Base-by-base conservation (phyloP, 1,140 invertebrate species). In the Drosophila cardini region DNA sequence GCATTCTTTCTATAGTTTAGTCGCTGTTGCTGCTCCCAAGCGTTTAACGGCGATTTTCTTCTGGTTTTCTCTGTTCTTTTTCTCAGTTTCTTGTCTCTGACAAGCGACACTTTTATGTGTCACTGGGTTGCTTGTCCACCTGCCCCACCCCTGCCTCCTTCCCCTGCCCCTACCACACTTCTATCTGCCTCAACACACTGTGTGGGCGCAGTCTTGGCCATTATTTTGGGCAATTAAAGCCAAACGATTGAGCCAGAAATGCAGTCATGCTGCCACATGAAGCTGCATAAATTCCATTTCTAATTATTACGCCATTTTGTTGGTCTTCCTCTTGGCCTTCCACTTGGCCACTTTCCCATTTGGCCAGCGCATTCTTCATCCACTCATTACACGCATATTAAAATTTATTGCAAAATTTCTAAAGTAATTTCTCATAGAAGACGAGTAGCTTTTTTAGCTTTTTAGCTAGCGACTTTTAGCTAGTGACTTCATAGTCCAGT, bases 321-420 rank as follows among this genome's bases (percentile, higher is more conserved):
- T 67, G 58, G 34, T 32, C 16, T 10, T 50, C 30, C 52, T 32
- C 13, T 52, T 30, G 48, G 38, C 40, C 16, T 13, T 50, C 30
- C 52, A 32, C 6, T 48, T 26, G 46, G 36, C 36, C n/a, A n/a
- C n/a, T n/a, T n/a, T n/a, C n/a, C n/a, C n/a, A 26, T 15, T 18
- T 18, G 0, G 53, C 38, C 50, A n/a, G 58, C 50, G 65, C 82
- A 84, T 84, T 87, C 83, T 89, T 83, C 84, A 79, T 68, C 52
- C 76, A 72, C 85, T 90, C 78, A 90, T 90, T 90, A 90, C 85
- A 90, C 85, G 85, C 85, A 82, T 90, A 90, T 90, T 90, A 90
- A 90, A 90, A 90, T 90, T 90, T 90, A 90, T 90, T 86, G 86
- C 85, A 70, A 80, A 89, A 72, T 82, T 90, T 90, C 81, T 73